Percentiles rank a stretch among this genome's conserved stretches.
Conservation (phyloP, 2,888 invertebrate genomes). For the Dorcus hopei region DNA sequence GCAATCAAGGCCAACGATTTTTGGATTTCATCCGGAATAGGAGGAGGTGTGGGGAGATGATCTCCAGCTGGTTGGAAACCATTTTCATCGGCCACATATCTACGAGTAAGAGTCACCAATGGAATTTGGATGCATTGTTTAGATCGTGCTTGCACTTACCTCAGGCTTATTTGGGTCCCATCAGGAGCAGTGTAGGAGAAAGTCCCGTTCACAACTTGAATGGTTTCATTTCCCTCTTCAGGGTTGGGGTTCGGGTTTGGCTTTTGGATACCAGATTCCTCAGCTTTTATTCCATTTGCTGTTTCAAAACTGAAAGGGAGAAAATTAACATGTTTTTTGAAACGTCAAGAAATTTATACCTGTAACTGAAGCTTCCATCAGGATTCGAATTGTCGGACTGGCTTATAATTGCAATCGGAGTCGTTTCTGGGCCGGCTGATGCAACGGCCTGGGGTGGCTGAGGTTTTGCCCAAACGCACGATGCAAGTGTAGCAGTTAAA, state of each 20-base stretch:
- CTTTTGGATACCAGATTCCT: slow-evolving; percentile 56
- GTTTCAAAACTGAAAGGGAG: slow-evolving; percentile 59
- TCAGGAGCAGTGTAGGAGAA: slow-evolving; percentile 60
- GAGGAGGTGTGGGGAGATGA: slow-evolving; percentile 74
- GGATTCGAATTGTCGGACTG: slow-evolving; percentile 70
- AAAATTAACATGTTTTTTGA: too few species aligned
- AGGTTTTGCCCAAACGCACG: too few species aligned
- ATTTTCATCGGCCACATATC: slow-evolving; percentile 76
- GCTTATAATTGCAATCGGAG: slow-evolving; percentile 53
- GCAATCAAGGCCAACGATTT: slow-evolving; percentile 19
- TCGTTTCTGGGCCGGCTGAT: too few species aligned
- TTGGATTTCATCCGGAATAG: slow-evolving; percentile 48
- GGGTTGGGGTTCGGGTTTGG: slow-evolving; percentile 25
- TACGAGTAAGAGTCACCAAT: slow-evolving; percentile 49
- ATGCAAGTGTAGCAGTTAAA: too few species aligned
- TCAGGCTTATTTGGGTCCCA: slow-evolving; percentile 44
- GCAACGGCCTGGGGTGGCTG: too few species aligned
- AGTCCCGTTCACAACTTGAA: slow-evolving; percentile 55
- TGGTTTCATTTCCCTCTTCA: slow-evolving; percentile 38
- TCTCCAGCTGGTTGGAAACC: slow-evolving; percentile 75
- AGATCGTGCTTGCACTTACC: too few species aligned
- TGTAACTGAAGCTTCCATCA: slow-evolving; percentile 70
- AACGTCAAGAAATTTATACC: slow-evolving; percentile 46
- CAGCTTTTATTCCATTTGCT: slow-evolving; percentile 68
- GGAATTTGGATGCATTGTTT: too few species aligned